Evolutionary conservation across 2,888 invertebrate genomes (phyloP).

Genomic region (Epistrophe eligans): DNA sequence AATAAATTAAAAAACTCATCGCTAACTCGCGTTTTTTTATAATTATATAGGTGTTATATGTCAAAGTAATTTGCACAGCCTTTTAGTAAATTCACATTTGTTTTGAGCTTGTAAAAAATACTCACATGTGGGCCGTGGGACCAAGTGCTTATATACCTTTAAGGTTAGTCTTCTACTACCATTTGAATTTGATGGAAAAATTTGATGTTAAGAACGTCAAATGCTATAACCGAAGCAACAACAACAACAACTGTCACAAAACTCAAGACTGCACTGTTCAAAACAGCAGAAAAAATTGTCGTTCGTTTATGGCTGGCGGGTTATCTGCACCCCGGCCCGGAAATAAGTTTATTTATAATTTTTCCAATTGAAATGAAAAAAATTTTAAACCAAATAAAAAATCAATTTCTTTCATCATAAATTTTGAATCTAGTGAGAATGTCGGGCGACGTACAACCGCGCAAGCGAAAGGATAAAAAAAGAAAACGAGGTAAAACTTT

Average conservation of each 20-base stretch:
- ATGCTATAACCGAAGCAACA: conserved; percentile 15
- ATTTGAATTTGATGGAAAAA: neutral
- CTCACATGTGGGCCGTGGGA: too few species aligned
- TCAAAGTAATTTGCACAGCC: too few species aligned
- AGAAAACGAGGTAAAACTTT: conserved; percentile 89
- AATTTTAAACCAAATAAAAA: conserved; percentile 41
- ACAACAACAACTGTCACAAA: conserved; percentile 45
- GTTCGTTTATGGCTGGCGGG: conserved; percentile 51
- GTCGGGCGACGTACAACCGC: conserved; percentile 94
- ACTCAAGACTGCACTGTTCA: neutral
- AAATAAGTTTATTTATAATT: conserved; percentile 68
- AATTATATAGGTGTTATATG: too few species aligned
- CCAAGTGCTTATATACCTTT: neutral
- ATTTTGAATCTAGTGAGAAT: conserved; percentile 84
- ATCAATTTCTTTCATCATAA: conserved; percentile 15
- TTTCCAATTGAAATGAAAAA: conserved; percentile 64
- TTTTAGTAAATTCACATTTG: too few species aligned
- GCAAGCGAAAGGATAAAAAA: conserved; percentile 93
- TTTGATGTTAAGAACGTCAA: conserved; percentile 35
- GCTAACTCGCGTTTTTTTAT: too few species aligned
- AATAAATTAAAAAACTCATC: too few species aligned
- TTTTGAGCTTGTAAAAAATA: too few species aligned
- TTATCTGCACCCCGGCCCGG: conserved; percentile 61
- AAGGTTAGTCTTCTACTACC: neutral
- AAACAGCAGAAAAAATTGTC: conserved; percentile 41